Percentiles rank a stretch among this genome's conserved stretches.
Evolutionary conservation across 2,888 invertebrate genomes (phyloP).

Genomic region (Boloria selene): DNA sequence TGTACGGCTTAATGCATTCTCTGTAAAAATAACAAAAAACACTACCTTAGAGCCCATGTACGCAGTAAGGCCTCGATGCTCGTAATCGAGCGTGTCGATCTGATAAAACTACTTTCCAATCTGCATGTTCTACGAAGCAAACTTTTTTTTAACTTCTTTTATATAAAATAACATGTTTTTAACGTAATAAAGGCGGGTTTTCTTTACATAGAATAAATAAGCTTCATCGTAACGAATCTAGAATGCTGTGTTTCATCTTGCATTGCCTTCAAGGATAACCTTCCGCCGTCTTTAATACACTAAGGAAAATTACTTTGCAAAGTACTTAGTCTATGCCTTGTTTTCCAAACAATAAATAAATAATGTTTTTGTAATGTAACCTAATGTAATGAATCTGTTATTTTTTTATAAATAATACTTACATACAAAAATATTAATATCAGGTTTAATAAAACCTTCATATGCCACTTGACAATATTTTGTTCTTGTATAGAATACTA

Average conservation of each 20-base stretch:
- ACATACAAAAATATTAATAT: not conserved
- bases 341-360: no score
- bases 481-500: no score
- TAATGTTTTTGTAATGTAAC: no score
- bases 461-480: no score
- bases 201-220: not conserved
- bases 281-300: constrained; percentile 9
- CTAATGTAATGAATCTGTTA: not conserved
- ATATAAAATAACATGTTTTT: constrained; percentile 10
- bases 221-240: constrained; percentile 5
- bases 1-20: not conserved
- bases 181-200: constrained; percentile 7
- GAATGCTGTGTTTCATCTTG: constrained; percentile 11
- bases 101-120: constrained; percentile 50
- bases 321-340: not conserved
- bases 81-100: constrained; percentile 44
- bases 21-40: not conserved
- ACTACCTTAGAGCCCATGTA: constrained; percentile 8
- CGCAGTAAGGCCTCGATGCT: constrained; percentile 25
- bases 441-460: no score
- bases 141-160: constrained; percentile 9
- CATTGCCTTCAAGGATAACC: constrained; percentile 11
- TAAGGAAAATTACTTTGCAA: not conserved
- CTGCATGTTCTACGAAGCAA: constrained; percentile 37
- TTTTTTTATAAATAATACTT: not conserved